These are phyloP conservation scores for Megalopta genalis DNA, from an alignment of 1,140 invertebrate genomes.

Conservation along the genomic window DNA sequence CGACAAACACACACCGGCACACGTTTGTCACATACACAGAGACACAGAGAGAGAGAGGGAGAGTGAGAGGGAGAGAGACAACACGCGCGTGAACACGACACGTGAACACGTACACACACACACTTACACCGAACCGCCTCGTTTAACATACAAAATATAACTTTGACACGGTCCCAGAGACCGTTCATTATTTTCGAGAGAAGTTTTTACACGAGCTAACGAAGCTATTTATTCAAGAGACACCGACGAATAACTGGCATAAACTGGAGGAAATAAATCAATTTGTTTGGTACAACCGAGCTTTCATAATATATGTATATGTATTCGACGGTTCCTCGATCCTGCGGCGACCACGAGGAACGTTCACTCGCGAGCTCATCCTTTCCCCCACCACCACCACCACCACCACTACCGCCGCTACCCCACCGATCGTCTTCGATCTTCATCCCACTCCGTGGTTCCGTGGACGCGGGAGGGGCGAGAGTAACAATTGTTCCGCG, in stretches of 20 bases:
- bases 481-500: not conserved
- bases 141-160: no score
- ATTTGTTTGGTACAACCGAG: conserved; percentile 52
- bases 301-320: no score
- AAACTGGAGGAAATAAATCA: conserved; percentile 59
- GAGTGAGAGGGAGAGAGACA: no score
- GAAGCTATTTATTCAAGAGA: conserved; percentile 61
- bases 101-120: no score
- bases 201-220: conserved; percentile 11
- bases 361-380: not conserved
- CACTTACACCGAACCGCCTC: not conserved
- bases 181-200: not conserved
- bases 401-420: no score
- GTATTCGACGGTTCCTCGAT: conserved; percentile 30
- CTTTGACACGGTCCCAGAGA: not conserved
- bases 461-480: not conserved
- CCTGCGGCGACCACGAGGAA: not conserved
- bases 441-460: not conserved
- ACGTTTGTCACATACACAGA: not conserved
- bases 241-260: conserved; percentile 27
- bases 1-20: not conserved
- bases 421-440: not conserved
- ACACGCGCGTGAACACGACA: no score
- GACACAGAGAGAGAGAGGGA: no score
- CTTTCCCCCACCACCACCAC: no score